Conservation (phyloP, 64 coral and sea anemone species). For the Pocillopora damicornis region DNA sequence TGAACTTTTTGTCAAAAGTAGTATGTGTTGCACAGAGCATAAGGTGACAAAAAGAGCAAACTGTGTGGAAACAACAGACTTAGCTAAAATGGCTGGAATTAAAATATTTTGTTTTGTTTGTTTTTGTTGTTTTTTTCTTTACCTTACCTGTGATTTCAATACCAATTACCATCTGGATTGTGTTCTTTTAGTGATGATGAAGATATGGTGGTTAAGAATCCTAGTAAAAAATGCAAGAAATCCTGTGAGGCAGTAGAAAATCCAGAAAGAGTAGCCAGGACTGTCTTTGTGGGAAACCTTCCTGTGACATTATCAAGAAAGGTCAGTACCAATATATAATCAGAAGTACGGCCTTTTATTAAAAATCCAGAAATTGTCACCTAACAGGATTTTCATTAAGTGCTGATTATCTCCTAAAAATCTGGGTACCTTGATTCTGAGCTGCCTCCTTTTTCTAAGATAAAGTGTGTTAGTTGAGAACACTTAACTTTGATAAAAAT, state of each 20-base stretch:
- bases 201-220: neutral
- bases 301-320: constrained; percentile 71
- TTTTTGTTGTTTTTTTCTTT: neutral
- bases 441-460: no score
- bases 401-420: no score
- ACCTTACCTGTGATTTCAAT: neutral
- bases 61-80: neutral
- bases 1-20: neutral
- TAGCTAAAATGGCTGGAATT: neutral
- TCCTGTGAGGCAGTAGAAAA: constrained; percentile 43
- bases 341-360: neutral
- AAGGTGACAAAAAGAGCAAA: neutral
- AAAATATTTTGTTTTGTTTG: neutral
- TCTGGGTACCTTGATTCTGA: no score
- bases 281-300: constrained; percentile 94
- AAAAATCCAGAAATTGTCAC: neutral
- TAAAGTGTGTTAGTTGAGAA: no score
- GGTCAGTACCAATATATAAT: constrained; percentile 24
- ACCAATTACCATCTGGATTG: no score
- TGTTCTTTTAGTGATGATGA: constrained; percentile 7
- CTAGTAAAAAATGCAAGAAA: constrained; percentile 32
- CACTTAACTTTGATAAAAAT: no score
- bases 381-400: neutral
- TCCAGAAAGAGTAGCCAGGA: constrained; percentile 80
- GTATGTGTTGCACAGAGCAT: neutral